phyloP scores from a whole-genome alignment of 2,888 invertebrate genomes.

The Drosophila picticornis region DNA sequence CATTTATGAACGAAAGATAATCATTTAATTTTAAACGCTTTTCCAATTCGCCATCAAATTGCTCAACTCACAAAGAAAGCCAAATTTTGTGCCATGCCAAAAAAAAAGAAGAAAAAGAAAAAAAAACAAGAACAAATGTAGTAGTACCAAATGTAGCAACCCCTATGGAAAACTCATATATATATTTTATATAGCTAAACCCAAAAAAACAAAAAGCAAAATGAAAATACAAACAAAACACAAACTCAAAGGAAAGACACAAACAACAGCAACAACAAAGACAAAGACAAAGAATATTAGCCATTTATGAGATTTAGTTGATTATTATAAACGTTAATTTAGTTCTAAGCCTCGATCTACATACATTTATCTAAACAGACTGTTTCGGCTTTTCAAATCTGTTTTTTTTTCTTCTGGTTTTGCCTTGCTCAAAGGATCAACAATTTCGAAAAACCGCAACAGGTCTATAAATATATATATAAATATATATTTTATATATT shows the following conservation, averaged over 20 bases:
- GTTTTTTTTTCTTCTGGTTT: too few relatives aligned
- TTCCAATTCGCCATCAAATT: conserved; percentile 53
- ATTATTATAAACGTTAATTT: conserved; percentile 70
- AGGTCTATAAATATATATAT: not conserved
- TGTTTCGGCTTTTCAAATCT: conserved; percentile 14
- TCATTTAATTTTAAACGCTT: conserved; percentile 16
- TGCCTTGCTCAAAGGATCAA: not conserved
- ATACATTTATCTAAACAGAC: conserved; percentile 5
- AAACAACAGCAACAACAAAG: conserved; percentile 33
- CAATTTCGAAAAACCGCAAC: not conserved
- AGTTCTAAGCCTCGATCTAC: conserved; percentile 48
- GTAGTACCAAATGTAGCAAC: conserved; percentile 41
- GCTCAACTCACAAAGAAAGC: conserved; percentile 51
- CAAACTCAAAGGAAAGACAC: conserved; percentile 48
- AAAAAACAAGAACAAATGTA: conserved; percentile 7
- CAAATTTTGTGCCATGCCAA: conserved; percentile 82
- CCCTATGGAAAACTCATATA: conserved; percentile 19
- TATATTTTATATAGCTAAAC: conserved; percentile 34
- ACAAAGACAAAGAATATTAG: conserved; percentile 61
- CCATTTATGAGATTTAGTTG: conserved; percentile 63
- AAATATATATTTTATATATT: not conserved
- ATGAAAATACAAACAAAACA: conserved; percentile 12
- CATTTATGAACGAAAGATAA: conserved; percentile 6
- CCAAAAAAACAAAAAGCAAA: conserved; percentile 32
- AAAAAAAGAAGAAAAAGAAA: conserved; percentile 27